Percentiles rank a stretch among this genome's conserved stretches.
These are phyloP conservation scores for Allobates femoralis DNA, from an alignment of 2,797 vertebrate species.

Conservation along the genomic window DNA sequence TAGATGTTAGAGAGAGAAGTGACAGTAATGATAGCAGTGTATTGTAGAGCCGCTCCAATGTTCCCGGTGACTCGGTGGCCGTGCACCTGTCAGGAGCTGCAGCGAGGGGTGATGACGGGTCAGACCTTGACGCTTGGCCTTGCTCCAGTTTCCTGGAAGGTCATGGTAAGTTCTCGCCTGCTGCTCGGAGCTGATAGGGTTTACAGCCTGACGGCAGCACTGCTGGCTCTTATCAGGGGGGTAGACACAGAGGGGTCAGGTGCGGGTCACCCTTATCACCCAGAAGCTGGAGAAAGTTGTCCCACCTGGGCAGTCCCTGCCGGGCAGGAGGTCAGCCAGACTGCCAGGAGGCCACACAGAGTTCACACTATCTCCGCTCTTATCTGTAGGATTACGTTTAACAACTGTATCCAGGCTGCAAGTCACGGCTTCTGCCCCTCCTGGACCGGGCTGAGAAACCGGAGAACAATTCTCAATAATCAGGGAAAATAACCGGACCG, in stretches of 20 bases:
- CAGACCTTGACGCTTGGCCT: constrained; percentile 66
- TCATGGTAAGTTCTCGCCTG: constrained; percentile 65
- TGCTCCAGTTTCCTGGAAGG: constrained; percentile 74
- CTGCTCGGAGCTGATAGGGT: constrained; percentile 63
- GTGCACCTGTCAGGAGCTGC: background rate
- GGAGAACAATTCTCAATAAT: background rate
- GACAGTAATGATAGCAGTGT: no score
- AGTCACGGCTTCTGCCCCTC: constrained; percentile 68
- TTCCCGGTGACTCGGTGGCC: no score
- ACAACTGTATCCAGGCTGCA: constrained; percentile 69
- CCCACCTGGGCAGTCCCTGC: constrained; percentile 79
- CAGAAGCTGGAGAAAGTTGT: constrained; percentile 75
- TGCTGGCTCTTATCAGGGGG: constrained; percentile 71
- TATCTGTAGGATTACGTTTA: constrained; percentile 66
- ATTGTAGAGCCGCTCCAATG: no score
- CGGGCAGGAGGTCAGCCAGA: constrained; percentile 76
- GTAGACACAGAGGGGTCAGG: constrained; percentile 70
- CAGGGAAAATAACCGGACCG: background rate
- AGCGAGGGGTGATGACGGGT: constrained; percentile 66
- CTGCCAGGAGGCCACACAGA: constrained; percentile 69
- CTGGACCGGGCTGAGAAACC: constrained; percentile 24
- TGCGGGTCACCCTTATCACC: constrained; percentile 71
- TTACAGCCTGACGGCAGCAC: constrained; percentile 61
- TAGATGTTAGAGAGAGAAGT: no score
- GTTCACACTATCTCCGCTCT: constrained; percentile 70